Conservation (phyloP, 2,888 invertebrate genomes). For the Nomada fucata region DNA sequence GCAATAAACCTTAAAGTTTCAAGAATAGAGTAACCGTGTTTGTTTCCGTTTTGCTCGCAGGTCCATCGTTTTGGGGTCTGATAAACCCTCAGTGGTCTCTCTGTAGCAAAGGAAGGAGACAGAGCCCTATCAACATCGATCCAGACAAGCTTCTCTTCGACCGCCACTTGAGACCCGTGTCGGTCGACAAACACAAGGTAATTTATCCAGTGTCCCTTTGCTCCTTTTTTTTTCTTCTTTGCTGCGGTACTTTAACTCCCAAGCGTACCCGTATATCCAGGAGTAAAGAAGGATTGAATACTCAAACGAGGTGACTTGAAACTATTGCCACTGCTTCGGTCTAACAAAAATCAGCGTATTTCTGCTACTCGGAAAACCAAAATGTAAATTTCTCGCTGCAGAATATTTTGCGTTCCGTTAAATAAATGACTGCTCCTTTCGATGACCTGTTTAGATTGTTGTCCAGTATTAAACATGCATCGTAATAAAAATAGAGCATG, state of each 20-base stretch:
- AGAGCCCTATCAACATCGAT: conserved; percentile 98
- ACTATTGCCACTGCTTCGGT: conserved; percentile 1
- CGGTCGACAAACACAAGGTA: conserved; percentile 97
- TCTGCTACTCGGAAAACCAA: conserved; percentile 9
- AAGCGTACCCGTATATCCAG: background rate
- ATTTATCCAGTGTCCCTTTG: conserved; percentile 77
- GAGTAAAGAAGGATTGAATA: conserved; percentile 30
- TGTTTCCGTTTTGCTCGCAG: conserved; percentile 85
- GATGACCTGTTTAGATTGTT: no score
- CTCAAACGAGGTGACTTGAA: background rate
- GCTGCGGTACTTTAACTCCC: background rate
- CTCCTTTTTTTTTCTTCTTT: background rate
- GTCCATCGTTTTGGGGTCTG: conserved; percentile 99
- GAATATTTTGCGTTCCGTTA: no score
- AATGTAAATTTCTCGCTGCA: background rate
- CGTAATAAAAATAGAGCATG: no score
- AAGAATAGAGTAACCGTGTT: background rate
- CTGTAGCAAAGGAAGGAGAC: conserved; percentile 97
- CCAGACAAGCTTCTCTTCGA: conserved; percentile 97
- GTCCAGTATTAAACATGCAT: no score
- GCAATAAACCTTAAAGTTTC: background rate
- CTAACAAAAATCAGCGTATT: background rate
- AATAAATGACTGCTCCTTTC: no score
- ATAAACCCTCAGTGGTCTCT: conserved; percentile 99
- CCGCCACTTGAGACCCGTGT: conserved; percentile 95